Evolutionary conservation across 2,113 vertebrate genomes (phyloP), one percentile per base, ranked within the genome.

Genomic region (Calypte anna): DNA sequence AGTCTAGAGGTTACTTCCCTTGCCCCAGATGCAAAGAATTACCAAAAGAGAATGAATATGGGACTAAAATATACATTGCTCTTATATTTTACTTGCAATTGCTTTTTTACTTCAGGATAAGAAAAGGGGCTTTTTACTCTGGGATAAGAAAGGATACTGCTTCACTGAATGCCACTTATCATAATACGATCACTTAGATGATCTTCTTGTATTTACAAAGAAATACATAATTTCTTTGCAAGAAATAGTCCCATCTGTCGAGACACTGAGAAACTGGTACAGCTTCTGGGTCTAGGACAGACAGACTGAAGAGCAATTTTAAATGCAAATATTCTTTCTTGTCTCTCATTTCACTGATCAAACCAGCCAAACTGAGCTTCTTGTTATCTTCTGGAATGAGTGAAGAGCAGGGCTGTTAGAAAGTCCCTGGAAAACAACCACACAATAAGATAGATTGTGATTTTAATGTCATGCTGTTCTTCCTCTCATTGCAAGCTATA

Each of bases 381-480:
- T 76, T 70, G n/a, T 87, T 82, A 51, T 73, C 62, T 69, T 84
- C 38, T 76, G 66, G 63, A 77, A 63, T 58, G 57, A 82, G 31
- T 67, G 67, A 46, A 78, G 44, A 93, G 38, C 21, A 40, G 4
- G 55, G 30, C 14, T 90, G 90, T 83, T 57, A 48, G 58, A 54
- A 82, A 93, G 50, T 54, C 62, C 61, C 55, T 73, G 66, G 51
- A 50, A 92, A 73, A 88, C 28, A 95, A 30, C 53, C 28, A 77
- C 40, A 53, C 20, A 95, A 69, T 89, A 63, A 83, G 50, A 87
- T 33, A 86, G 36, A 92, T 66, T 58, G 67, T 82, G 55, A 57
- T 93, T 96, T 93, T 87, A 94, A 76, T 91, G 38, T 75, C 86
- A 62, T 61, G 20, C 44, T 83, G 33, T 72, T 96, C 64, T 93